Evolutionary conservation across 1,140 invertebrate species (phyloP), one percentile per base, ranked within the genome.

Genomic region (Pseudomyrmex flavicornis): DNA sequence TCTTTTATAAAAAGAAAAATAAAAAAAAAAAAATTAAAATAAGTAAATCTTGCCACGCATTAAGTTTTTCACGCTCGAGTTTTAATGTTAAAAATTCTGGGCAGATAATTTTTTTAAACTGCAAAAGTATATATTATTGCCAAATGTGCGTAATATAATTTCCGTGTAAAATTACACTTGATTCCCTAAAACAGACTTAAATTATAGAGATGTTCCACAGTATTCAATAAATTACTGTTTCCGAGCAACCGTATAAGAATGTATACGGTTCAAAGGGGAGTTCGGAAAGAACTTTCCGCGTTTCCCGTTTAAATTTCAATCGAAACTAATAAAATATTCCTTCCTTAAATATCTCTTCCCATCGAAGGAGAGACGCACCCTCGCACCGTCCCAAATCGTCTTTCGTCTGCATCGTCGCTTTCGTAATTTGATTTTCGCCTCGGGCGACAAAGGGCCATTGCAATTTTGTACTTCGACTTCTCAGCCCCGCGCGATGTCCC

Each of bases 401-500:
- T 62, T 75, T 62, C 56, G 56, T 54, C 65, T 26, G 74, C 63
- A 70, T 72, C 74, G 82, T 68, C 66, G 75, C 85, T 82, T 76
- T 77, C 63, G 85, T 89, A 88, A 89, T 88, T 88, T 74, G 87
- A 89, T 89, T 88, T 89, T 68, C 84, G 61, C 61, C 58, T 61
- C 61, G 46, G 80, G 63, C 74, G 80, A 80, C 74, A 77, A 68
- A 86, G 62, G 52, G 54, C 65, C 56, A 72, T 56, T 82, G 85
- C 82, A 85, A 88, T 88, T 77, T 87, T 62, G 68, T 66, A 72
- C 62, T 65, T 82, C 62, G 69, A 59, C 46, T 82, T 74, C 54
- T 66, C 69, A 46, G 44, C 52, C 48, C 17, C 48, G 56, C 58
- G 69, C 58, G 69, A 82, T 59, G 50, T 86, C 58, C 58, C n/a